These are phyloP conservation scores for Carcina quercana DNA, from an alignment of 2,888 invertebrate genomes.

Conservation along the genomic window DNA sequence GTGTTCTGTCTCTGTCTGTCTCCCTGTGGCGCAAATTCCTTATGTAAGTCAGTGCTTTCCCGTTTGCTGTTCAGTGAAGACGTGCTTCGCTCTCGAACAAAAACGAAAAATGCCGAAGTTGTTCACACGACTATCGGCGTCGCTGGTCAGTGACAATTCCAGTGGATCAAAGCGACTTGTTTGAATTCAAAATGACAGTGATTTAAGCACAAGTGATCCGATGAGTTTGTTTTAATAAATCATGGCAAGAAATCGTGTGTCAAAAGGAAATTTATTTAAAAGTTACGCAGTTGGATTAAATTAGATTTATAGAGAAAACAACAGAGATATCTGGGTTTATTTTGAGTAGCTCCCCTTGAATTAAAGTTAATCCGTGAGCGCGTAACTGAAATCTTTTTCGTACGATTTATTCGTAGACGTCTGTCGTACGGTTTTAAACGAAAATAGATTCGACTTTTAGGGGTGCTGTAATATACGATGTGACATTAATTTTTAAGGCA, in stretches of 20 bases:
- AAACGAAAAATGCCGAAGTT: constrained; percentile 42
- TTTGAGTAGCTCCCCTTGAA: constrained; percentile 38
- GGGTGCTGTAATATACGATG: constrained; percentile 47
- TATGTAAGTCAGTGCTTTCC: constrained; percentile 68
- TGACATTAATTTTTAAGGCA: constrained; percentile 48
- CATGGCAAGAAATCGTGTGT: constrained; percentile 33
- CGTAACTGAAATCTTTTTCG: constrained; percentile 29
- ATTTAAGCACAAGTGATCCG: constrained; percentile 16
- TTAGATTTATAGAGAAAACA: constrained; percentile 48
- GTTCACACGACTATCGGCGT: constrained; percentile 20
- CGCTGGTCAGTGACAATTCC: constrained; percentile 26
- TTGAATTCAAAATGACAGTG: constrained; percentile 33
- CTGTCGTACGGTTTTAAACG: constrained; percentile 41
- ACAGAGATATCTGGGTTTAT: constrained; percentile 39
- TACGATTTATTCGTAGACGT: constrained; percentile 40
- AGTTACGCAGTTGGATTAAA: constrained; percentile 42
- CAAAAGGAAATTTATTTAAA: constrained; percentile 40
- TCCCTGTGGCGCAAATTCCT: constrained; percentile 59
- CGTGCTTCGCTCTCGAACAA: constrained; percentile 29
- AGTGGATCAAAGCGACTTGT: constrained; percentile 34
- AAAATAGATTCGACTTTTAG: constrained; percentile 43
- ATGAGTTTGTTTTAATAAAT: constrained; percentile 30
- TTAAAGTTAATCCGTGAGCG: constrained; percentile 46
- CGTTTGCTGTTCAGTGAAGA: constrained; percentile 27
- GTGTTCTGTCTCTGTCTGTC: constrained; percentile 51